phyloP scores from a whole-genome alignment of 2,113 vertebrate genomes.

The Salvelinus namaycush region DNA sequence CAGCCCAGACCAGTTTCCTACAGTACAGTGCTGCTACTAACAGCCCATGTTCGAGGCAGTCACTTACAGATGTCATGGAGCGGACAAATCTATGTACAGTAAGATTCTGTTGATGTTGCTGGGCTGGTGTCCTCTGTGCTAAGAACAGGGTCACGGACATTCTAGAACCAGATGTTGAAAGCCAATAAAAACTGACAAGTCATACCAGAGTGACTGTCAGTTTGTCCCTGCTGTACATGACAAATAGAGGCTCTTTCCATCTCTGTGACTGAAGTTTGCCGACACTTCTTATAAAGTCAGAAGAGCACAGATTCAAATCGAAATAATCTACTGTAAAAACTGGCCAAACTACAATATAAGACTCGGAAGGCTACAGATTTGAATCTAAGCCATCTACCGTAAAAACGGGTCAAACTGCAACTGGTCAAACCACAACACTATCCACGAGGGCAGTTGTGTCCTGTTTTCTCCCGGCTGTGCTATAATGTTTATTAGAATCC shows the following conservation, averaged over 20 bases:
- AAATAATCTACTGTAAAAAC: no score
- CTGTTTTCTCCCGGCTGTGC: slow-evolving; percentile 6
- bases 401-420: no score
- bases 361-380: no score
- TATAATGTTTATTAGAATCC: slow-evolving; percentile 4
- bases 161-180: slow-evolving; percentile 2
- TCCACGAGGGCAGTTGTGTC: neutral
- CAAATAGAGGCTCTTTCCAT: neutral
- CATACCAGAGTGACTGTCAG: neutral
- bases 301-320: no score
- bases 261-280: no score
- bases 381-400: no score
- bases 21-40: no score
- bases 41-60: neutral
- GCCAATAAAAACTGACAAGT: neutral
- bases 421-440: slow-evolving; percentile 8
- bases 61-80: neutral
- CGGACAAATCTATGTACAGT: neutral
- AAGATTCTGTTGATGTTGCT: neutral
- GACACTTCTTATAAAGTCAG: no score
- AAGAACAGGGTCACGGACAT: neutral
- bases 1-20: no score
- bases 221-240: neutral
- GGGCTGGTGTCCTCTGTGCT: neutral
- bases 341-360: no score